phyloP scores from a whole-genome alignment of 2,888 invertebrate species.

The Nebria brevicollis region DNA sequence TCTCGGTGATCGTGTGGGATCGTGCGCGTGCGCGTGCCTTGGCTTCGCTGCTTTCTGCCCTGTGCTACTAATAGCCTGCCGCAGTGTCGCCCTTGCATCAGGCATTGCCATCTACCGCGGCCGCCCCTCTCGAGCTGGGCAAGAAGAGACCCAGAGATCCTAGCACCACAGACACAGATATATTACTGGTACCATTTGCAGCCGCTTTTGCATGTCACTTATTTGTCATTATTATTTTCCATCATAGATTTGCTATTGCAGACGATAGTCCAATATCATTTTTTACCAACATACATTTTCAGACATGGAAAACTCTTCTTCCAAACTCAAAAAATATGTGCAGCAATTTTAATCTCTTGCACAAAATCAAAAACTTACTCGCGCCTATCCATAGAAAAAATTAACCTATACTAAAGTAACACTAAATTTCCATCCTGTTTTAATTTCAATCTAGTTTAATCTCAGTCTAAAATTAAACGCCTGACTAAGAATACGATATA shows the following conservation, averaged over 20 bases:
- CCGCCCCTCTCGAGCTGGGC: constrained; percentile 87
- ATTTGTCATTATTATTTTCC: constrained; percentile 50
- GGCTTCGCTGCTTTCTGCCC: constrained; percentile 60
- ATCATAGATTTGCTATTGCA: not conserved
- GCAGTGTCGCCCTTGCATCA: constrained; percentile 70
- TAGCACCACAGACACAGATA: constrained; percentile 80
- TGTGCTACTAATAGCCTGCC: constrained; percentile 65
- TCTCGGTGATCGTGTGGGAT: constrained; percentile 25
- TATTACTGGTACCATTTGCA: constrained; percentile 90
- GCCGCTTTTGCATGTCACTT: constrained; percentile 74
- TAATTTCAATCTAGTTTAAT: too few species aligned
- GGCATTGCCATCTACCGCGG: constrained; percentile 68
- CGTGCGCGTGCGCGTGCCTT: constrained; percentile 57
- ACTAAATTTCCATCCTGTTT: too few species aligned
- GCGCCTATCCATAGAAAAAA: too few species aligned
- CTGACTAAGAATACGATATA: too few species aligned
- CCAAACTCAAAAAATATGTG: not conserved
- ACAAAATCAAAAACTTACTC: too few species aligned
- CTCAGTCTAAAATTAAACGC: too few species aligned
- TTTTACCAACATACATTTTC: not conserved
- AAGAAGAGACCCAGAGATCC: constrained; percentile 92
- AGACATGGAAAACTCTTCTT: not conserved
- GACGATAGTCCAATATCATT: not conserved
- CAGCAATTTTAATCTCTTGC: too few species aligned
- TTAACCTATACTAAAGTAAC: too few species aligned